Conservation (phyloP, 2,888 invertebrate species). For the Polydesmus complanatus region DNA sequence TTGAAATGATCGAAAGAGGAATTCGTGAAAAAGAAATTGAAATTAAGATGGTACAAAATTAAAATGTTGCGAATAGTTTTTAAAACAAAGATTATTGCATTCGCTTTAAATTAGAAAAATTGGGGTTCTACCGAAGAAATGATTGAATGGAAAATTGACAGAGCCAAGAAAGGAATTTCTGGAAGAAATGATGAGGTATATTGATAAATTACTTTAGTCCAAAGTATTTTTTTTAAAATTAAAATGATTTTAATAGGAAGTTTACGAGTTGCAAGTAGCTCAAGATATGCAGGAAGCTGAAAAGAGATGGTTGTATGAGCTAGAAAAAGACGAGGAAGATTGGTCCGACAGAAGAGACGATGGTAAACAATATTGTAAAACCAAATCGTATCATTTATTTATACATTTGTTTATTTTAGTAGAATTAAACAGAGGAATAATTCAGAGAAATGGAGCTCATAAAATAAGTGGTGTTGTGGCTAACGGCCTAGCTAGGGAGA, state of each 20-base stretch:
- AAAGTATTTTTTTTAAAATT: no score
- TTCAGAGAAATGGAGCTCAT: not conserved
- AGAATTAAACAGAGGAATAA: not conserved
- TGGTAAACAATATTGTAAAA: no score
- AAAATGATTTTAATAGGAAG: slow-evolving; percentile 33
- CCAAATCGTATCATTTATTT: no score
- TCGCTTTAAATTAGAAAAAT: not conserved
- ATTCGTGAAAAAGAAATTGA: slow-evolving; percentile 48
- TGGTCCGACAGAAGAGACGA: slow-evolving; percentile 21
- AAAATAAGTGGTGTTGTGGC: not conserved
- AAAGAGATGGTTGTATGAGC: slow-evolving; percentile 48
- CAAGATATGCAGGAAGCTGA: slow-evolving; percentile 52
- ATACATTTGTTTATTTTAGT: not conserved
- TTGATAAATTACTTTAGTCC: not conserved
- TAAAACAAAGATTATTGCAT: not conserved
- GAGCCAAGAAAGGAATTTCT: not conserved
- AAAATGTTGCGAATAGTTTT: slow-evolving; percentile 20
- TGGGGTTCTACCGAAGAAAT: not conserved
- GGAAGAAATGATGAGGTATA: slow-evolving; percentile 13
- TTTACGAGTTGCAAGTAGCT: slow-evolving; percentile 49
- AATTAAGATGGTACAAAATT: slow-evolving; percentile 35
- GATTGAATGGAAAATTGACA: slow-evolving; percentile 1
- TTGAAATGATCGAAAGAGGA: slow-evolving; percentile 46
- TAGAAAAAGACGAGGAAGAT: slow-evolving; percentile 43
- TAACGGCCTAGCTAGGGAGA: not conserved